Evolutionary conservation across 2,113 vertebrate species (phyloP), one percentile per base, ranked within the genome.

Genomic region (Rallus limicola): DNA sequence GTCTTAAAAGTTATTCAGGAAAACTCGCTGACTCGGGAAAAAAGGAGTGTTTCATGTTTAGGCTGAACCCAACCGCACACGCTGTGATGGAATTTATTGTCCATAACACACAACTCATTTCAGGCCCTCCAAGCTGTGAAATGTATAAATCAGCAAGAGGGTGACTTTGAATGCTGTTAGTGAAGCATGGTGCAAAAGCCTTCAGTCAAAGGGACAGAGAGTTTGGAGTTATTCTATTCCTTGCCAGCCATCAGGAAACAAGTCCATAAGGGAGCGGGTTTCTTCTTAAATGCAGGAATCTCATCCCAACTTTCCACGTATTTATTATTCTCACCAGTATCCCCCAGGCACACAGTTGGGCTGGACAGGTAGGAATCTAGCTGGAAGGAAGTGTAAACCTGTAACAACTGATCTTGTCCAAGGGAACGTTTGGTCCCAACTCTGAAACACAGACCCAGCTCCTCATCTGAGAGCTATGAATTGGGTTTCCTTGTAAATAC

Each of bases 71-170:
- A 71, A 33, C 44, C 84, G 65, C 64, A 58, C 82, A 75, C 1
- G 6, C 82, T 71, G 76, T n/a, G 86, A 83, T 91, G 62, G 86
- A 92, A 93, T 96, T 93, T 96, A 95, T 55, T 94, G 93, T 88
- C 94, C 69, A 23, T 56, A 92, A 84, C 28, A 72, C 86, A 84
- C 82, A 90, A 93, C 60, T 92, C 69, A 92, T 94, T 94, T 84
- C 90, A 84, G 76, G 86, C 52, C 44, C 58, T 83, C 77, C 85
- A 93, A 96, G 69, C 88, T 84, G 52, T 88, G 64, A 94, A 93
- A 76, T 81, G 64, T 86, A 95, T 86, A 95, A 88, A 93, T 89
- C 64, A 84, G 93, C 33, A 44, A 88, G 48, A 96, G 78, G 31
- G 67, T 95, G 84, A 93, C 78, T 96, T 67, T 90, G 87, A 95